phyloP scores from a whole-genome alignment of 2,797 vertebrate species.

The Steatocranus sp. region DNA sequence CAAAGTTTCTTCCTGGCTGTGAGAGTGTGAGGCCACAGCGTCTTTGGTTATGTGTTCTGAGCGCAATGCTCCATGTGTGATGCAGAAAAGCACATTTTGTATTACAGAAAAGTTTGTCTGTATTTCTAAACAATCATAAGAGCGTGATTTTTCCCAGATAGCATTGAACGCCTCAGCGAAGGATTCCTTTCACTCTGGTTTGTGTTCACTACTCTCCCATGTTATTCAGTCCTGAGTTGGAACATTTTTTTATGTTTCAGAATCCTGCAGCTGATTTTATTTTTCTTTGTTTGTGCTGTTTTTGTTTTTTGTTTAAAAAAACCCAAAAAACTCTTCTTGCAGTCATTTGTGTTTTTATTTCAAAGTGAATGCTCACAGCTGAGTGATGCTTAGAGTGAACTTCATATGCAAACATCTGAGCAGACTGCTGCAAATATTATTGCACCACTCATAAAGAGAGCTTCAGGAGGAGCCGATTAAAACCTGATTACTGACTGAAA shows the following conservation, averaged over 20 bases:
- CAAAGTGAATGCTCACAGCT: neutral
- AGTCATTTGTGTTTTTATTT: neutral
- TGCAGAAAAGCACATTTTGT: neutral
- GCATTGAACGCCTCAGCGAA: neutral
- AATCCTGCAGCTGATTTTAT: neutral
- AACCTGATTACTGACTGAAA: neutral
- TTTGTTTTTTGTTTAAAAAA: neutral
- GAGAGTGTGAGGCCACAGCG: neutral
- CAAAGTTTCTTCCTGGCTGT: neutral
- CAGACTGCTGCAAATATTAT: neutral
- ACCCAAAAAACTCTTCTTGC: accelerated
- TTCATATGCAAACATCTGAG: neutral
- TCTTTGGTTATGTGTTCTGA: neutral
- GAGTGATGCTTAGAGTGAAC: neutral
- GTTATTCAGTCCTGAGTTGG: neutral
- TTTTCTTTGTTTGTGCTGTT: neutral
- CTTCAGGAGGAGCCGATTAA: neutral
- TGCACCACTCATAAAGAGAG: neutral
- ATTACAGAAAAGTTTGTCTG: neutral
- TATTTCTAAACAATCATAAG: neutral
- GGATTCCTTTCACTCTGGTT: neutral
- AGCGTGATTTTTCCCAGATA: neutral
- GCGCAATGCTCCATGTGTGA: neutral
- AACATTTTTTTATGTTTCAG: neutral
- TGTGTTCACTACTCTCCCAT: neutral